Evolutionary conservation across 1,140 invertebrate species (phyloP).

Genomic region (Cotesia vestalis): DNA sequence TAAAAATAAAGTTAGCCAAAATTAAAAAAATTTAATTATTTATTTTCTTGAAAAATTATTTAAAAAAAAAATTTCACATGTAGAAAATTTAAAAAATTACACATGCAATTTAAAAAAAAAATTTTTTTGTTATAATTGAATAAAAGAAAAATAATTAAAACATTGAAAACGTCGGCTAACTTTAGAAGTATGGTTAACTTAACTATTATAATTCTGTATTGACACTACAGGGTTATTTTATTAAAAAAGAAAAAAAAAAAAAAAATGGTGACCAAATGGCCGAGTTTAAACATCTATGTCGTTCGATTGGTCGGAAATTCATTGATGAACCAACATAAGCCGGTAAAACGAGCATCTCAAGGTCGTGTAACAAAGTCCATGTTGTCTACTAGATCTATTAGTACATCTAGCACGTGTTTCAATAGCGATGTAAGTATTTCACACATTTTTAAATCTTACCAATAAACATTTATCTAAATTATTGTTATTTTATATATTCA

Average conservation of each 20-base stretch:
- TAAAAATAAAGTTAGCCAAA: too few species aligned
- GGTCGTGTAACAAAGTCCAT: slow-evolving; percentile 13
- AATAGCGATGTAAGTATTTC: slow-evolving; percentile 20
- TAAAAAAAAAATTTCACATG: too few species aligned
- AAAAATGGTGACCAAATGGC: slow-evolving; percentile 25
- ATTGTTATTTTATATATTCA: too few species aligned
- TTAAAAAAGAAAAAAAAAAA: slow-evolving; percentile 7
- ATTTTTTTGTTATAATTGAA: background rate
- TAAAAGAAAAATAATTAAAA: too few species aligned
- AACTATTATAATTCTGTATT: background rate
- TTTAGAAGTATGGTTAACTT: too few species aligned
- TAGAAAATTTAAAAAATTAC: too few species aligned
- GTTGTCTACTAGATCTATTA: background rate
- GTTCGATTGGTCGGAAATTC: slow-evolving; percentile 34
- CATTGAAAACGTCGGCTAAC: too few species aligned
- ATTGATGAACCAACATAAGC: slow-evolving; percentile 12
- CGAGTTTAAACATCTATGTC: slow-evolving; percentile 5
- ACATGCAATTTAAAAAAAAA: background rate
- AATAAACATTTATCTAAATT: too few species aligned
- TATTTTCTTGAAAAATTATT: too few species aligned
- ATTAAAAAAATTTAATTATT: too few species aligned
- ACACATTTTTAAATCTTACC: background rate
- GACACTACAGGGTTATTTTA: background rate
- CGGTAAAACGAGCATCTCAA: background rate
- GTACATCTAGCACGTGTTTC: slow-evolving; percentile 20